phyloP scores from a whole-genome alignment of 2,888 invertebrate genomes.

The Volucella inanis region DNA sequence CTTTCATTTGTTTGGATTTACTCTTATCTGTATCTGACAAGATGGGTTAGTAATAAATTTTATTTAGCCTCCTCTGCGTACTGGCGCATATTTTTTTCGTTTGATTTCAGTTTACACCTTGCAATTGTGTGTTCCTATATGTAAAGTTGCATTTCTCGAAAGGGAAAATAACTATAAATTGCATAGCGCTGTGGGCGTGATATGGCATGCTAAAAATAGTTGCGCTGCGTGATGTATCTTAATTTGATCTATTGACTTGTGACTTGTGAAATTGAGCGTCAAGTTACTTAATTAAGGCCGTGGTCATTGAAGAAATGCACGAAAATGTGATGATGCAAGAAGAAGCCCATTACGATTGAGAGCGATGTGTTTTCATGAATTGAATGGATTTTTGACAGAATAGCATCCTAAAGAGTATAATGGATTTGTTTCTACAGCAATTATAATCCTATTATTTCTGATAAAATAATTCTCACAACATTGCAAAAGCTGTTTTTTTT shows the following conservation, averaged over 20 bases:
- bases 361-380: no score
- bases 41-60: constrained; percentile 14
- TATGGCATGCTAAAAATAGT: neutral
- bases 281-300: neutral
- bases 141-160: neutral
- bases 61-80: neutral
- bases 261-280: neutral
- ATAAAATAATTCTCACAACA: no score
- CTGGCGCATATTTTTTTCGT: no score
- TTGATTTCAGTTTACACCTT: no score
- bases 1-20: constrained; percentile 28
- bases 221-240: neutral
- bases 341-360: no score
- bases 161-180: constrained; percentile 1
- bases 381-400: no score
- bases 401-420: no score
- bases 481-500: no score
- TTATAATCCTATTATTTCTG: no score
- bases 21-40: constrained; percentile 14
- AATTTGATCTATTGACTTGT: constrained; percentile 10
- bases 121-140: no score
- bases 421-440: no score
- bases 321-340: no score
- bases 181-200: neutral
- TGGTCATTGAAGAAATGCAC: constrained; percentile 3